A percentile compares a stretch with the other conserved stretches of the same genome.
Evolutionary conservation across 1,140 invertebrate species (phyloP).

Genomic region (Melipona quadrifasciata): DNA sequence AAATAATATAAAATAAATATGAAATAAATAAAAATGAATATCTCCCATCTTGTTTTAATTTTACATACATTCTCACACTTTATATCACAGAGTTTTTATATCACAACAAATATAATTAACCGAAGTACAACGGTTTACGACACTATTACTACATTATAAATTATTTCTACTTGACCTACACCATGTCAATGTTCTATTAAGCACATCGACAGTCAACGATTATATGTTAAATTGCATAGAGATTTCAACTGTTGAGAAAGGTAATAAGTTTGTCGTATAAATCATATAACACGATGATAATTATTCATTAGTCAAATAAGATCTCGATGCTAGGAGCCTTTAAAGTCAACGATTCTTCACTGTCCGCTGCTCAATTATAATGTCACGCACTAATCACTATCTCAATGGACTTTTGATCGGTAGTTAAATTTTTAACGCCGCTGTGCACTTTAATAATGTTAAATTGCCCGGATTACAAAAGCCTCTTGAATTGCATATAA

Average conservation of each 20-base stretch:
- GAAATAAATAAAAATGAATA: too few relatives aligned
- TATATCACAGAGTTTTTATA: too few relatives aligned
- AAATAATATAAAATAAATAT: too few relatives aligned
- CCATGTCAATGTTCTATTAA: not conserved
- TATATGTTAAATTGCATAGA: not conserved
- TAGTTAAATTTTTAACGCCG: slow-evolving; percentile 1
- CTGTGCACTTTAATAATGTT: not conserved
- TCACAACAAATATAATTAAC: not conserved
- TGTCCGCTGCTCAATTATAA: slow-evolving; percentile 38
- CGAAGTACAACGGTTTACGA: not conserved
- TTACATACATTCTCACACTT: not conserved
- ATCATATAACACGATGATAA: slow-evolving; percentile 16
- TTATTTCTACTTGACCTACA: slow-evolving; percentile 3
- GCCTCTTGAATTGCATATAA: not conserved
- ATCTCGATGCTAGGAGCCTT: not conserved
- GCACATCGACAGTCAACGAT: not conserved
- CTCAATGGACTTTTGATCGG: slow-evolving; percentile 23
- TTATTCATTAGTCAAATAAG: slow-evolving; percentile 43
- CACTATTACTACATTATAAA: not conserved
- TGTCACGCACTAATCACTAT: slow-evolving; percentile 1
- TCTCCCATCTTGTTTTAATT: not conserved
- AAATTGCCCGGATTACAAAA: not conserved
- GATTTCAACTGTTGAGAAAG: slow-evolving; percentile 1
- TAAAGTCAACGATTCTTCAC: slow-evolving; percentile 36
- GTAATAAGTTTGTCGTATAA: slow-evolving; percentile 25